These are phyloP conservation scores for Odontocolon sp. DNA, from an alignment of 2,888 invertebrate genomes.

Conservation along the genomic window DNA sequence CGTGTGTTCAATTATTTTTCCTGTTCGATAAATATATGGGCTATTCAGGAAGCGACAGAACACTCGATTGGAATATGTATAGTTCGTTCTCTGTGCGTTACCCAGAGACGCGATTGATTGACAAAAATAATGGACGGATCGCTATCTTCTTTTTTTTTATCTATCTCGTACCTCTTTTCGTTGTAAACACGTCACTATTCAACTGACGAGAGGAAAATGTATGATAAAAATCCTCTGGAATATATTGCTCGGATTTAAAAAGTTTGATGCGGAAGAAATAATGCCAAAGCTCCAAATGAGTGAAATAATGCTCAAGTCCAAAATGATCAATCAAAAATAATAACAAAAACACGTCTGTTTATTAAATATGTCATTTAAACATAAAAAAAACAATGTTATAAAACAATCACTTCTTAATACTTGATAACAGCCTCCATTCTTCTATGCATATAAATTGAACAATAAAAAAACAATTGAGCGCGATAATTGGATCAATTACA, in stretches of 20 bases:
- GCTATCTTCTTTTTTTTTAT: neutral
- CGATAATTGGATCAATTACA: too few species aligned
- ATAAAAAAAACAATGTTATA: too few species aligned
- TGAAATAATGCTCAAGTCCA: too few species aligned
- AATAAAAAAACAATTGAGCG: too few species aligned
- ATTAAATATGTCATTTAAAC: too few species aligned
- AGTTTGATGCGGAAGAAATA: slow-evolving; percentile 2
- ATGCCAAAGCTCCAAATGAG: too few species aligned
- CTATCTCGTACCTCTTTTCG: neutral
- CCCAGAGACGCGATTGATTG: slow-evolving; percentile 22
- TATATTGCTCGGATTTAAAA: neutral
- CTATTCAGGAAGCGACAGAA: neutral
- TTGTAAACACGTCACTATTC: slow-evolving; percentile 9
- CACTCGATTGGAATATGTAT: neutral
- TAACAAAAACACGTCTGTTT: too few species aligned
- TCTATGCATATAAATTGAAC: too few species aligned
- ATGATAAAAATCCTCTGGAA: neutral
- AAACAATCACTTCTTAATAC: too few species aligned
- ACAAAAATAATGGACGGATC: slow-evolving; percentile 16
- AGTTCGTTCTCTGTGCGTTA: neutral
- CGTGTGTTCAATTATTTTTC: neutral
- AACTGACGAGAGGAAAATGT: neutral
- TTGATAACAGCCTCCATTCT: too few species aligned
- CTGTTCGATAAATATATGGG: neutral
- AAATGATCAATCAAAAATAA: too few species aligned